A percentile compares a stretch with the other conserved stretches of the same genome.
phyloP scores from a whole-genome alignment of 2,797 vertebrate species.

The Jordanella pulchra region DNA sequence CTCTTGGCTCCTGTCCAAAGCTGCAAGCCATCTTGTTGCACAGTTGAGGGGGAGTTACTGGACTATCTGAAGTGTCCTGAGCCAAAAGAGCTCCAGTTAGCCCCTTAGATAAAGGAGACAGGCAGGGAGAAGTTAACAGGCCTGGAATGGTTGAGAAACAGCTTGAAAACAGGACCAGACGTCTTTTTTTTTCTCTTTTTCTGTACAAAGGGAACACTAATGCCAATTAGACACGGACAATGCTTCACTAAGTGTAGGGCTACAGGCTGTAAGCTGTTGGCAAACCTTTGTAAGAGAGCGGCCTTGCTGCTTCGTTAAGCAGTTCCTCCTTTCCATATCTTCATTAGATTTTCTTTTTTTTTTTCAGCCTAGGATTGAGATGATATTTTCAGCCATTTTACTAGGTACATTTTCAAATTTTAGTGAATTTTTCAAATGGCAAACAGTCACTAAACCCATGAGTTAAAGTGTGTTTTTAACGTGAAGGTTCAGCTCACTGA shows the following conservation, averaged over 20 bases:
- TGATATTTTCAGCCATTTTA: conserved; percentile 20
- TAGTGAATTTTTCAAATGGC: background rate
- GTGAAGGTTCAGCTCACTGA: conserved; percentile 16
- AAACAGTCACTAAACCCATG: background rate
- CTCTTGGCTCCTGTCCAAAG: conserved; percentile 27
- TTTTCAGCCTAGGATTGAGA: conserved; percentile 51
- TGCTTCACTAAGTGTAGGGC: conserved; percentile 37
- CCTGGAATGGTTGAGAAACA: conserved; percentile 29
- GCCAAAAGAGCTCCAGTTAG: conserved; percentile 44
- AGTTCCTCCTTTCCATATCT: conserved; percentile 69
- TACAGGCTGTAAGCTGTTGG: conserved; percentile 46
- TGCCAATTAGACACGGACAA: conserved; percentile 47
- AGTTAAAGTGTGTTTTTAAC: conserved; percentile 13
- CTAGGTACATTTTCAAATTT: conserved; percentile 13
- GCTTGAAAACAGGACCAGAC: conserved; percentile 44
- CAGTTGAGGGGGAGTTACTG: conserved; percentile 40
- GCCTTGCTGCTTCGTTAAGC: conserved; percentile 42
- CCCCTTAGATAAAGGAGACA: conserved; percentile 35
- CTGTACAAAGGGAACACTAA: conserved; percentile 35
- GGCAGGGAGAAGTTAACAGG: conserved; percentile 33
- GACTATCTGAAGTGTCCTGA: conserved; percentile 45
- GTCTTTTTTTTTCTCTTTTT: conserved; percentile 27
- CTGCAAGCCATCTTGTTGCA: conserved; percentile 62
- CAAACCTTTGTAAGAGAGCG: conserved; percentile 53
- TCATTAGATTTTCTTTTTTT: conserved; percentile 72